These are phyloP conservation scores for Cisticola juncidis DNA, from an alignment of 2,113 vertebrate species.

Conservation along the genomic window DNA sequence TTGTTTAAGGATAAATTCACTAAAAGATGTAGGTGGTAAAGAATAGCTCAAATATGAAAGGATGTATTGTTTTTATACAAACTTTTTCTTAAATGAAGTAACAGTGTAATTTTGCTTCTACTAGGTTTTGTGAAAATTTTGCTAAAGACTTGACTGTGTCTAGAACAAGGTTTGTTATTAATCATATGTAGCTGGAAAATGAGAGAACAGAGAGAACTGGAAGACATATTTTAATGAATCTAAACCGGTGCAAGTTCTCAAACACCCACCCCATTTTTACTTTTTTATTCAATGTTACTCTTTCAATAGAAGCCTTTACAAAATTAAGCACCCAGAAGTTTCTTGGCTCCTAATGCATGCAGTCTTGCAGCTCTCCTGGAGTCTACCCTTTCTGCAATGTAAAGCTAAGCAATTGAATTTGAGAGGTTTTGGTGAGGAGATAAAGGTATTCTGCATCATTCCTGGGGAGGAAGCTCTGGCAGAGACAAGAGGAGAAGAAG, in stretches of 20 bases:
- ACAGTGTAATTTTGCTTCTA: not conserved
- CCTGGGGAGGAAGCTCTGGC: not conserved
- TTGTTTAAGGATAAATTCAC: not conserved
- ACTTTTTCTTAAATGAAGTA: not conserved
- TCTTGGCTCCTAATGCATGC: not conserved
- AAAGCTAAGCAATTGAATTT: not conserved
- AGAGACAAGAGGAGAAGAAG: not conserved
- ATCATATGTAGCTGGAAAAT: not conserved
- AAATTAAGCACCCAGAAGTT: not conserved
- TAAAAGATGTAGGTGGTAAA: not conserved
- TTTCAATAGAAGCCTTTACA: not conserved
- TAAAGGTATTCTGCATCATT: not conserved
- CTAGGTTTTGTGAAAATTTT: not conserved
- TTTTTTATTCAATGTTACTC: not conserved
- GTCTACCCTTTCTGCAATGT: not conserved
- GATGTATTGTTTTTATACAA: not conserved
- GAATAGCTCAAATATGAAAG: not conserved
- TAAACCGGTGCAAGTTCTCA: not conserved
- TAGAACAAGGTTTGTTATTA: not conserved
- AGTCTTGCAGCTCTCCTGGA: not conserved
- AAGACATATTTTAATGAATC: not conserved
- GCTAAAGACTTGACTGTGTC: not conserved
- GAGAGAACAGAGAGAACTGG: not conserved
- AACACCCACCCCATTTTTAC: not conserved
- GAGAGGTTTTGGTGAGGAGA: not conserved